Base-by-base conservation (phyloP, 2,888 invertebrate species). In the Parnassius orleans region DNA sequence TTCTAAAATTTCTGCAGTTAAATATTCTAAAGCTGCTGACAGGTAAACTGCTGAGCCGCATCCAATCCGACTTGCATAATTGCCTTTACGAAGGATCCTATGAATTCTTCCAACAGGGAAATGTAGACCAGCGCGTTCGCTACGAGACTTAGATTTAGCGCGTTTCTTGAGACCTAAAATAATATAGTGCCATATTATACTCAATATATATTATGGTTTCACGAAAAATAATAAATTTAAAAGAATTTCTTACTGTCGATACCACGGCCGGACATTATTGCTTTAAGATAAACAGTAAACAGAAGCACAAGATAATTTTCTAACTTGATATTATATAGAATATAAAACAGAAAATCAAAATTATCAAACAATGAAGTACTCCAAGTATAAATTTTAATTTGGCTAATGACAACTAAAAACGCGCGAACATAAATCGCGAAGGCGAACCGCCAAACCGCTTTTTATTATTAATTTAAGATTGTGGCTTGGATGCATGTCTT, bases 1-100 rank as follows among this genome's bases (percentile, higher is more conserved):
- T 72, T 95, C 94, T 64, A 95, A 76, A 12, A 95, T 93, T 89
- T 96, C 95, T 65, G 95, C 95, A 12, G 95, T 93, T 54, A 95
- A 75, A 72, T 95, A 95, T 72, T 95, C 94, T 78, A 95, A 87
- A 0, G 93, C 94, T n/a, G 93, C 93, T 0, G 93, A 85, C 52
- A 93, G 71, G 65, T 92, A 93, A 0, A 93, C 92, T 0, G 93
- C 87, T 1, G 93, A 92, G 0, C 90, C 92, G 43, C 86, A 86
- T 44, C 93, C 93, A 12, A 94, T 85, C 1, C 94, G 84, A 68
- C 93, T 93, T 0, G 94, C 93, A 73, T 93, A 94, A 71, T 94
- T 92, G 1, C 94, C 94, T 68, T 93, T 93, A 10, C 93, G 87
- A 3, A 95, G 82, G 19, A 93, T 81, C 67, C 94, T 92, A 69